Percentiles rank a stretch among this genome's conserved stretches.
These are phyloP conservation scores for Trachelipus rathkii DNA, from an alignment of 1,140 invertebrate species.

Conservation along the genomic window DNA sequence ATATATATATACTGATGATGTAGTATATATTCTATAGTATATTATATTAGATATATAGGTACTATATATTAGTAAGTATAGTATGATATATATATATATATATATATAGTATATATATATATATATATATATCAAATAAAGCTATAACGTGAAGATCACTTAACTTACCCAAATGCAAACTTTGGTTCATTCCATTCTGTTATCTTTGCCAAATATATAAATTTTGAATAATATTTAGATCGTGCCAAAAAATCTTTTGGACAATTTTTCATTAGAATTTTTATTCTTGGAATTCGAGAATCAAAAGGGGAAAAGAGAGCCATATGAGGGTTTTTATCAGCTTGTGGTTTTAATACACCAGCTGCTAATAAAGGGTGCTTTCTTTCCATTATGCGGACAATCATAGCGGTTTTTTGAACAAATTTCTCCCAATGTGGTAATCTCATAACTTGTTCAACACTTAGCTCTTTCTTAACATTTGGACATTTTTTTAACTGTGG, in stretches of 20 bases:
- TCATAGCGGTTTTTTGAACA: slow-evolving; percentile 51
- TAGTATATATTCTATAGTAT: too few relatives aligned
- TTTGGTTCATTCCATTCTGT: slow-evolving; percentile 61
- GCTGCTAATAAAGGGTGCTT: slow-evolving; percentile 63
- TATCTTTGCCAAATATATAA: slow-evolving; percentile 67
- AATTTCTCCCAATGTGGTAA: slow-evolving; percentile 46
- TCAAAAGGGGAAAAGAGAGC: slow-evolving; percentile 69
- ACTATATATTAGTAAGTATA: too few relatives aligned
- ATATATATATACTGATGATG: too few relatives aligned
- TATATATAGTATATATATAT: too few relatives aligned
- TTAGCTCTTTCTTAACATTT: slow-evolving; percentile 22
- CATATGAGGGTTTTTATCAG: slow-evolving; percentile 56
- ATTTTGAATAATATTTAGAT: slow-evolving; percentile 57
- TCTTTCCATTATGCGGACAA: slow-evolving; percentile 55
- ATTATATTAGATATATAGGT: too few relatives aligned
- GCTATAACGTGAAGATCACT: too few relatives aligned
- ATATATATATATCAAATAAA: too few relatives aligned
- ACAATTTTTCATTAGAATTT: slow-evolving; percentile 60
- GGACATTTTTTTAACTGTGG: too few relatives aligned
- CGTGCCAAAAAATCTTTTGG: slow-evolving; percentile 58
- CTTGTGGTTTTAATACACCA: slow-evolving; percentile 61
- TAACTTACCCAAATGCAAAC: slow-evolving; percentile 59
- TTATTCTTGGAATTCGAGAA: slow-evolving; percentile 64
- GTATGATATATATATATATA: too few relatives aligned
- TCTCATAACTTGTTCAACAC: slow-evolving; percentile 36